phyloP scores from a whole-genome alignment of 2,797 vertebrate genomes.

The Spea hammondii region DNA sequence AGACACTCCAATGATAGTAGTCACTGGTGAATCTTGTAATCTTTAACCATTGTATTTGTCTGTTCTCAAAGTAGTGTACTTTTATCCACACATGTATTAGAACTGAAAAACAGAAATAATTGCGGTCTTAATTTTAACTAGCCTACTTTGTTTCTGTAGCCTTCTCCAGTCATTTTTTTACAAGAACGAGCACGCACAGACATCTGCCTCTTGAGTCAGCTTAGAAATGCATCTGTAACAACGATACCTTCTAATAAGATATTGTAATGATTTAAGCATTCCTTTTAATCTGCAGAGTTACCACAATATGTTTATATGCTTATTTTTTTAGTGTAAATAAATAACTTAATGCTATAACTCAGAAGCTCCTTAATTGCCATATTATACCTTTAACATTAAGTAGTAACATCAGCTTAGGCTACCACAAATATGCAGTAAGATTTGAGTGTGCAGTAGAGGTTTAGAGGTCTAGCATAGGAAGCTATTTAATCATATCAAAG shows the following conservation, averaged over 20 bases:
- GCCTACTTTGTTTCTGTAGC: slow-evolving; percentile 4
- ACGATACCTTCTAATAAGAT: slow-evolving; percentile 33
- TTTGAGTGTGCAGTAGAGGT: slow-evolving; percentile 36
- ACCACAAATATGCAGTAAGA: slow-evolving; percentile 43
- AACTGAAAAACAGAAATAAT: slow-evolving; percentile 5
- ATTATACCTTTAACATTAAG: slow-evolving; percentile 47
- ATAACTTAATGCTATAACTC: slow-evolving; percentile 48
- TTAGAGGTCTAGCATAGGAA: slow-evolving; percentile 48
- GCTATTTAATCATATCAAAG: slow-evolving; percentile 52
- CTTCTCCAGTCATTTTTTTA: slow-evolving; percentile 23
- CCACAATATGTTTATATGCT: slow-evolving; percentile 49
- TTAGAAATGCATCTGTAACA: slow-evolving; percentile 26
- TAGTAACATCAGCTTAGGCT: slow-evolving; percentile 42
- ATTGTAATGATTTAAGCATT: slow-evolving; percentile 40
- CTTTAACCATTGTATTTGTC: too few relatives aligned
- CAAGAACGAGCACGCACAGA: slow-evolving; percentile 30
- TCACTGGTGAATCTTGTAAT: too few relatives aligned
- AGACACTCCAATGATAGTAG: too few relatives aligned
- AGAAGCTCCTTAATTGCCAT: slow-evolving; percentile 44
- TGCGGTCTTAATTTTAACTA: slow-evolving; percentile 10
- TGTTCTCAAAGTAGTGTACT: too few relatives aligned
- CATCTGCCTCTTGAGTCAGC: slow-evolving; percentile 27
- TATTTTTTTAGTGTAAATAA: slow-evolving; percentile 48
- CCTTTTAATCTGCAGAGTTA: slow-evolving; percentile 39
- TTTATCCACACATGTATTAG: too few relatives aligned